Evolutionary conservation across 2,797 vertebrate species (phyloP), one percentile per base, ranked within the genome.

Genomic region (Tamandua tetradactyla): DNA sequence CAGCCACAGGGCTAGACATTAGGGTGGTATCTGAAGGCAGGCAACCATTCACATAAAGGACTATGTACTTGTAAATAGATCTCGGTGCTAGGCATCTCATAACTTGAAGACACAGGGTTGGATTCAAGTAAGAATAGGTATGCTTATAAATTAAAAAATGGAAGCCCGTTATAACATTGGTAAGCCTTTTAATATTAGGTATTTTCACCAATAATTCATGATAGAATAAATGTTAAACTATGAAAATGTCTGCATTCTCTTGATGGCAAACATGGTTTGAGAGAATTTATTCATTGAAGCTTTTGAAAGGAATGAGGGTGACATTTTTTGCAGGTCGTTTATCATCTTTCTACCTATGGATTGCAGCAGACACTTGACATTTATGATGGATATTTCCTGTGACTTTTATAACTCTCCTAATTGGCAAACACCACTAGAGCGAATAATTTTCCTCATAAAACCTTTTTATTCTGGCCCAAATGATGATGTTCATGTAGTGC

Each of bases 61-160:
- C 3, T 5, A 2, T 30, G 2, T 64, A 85, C 89, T 84, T 95
- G 12, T 87, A 57, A 74, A 57, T 59, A 90, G 84, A 37, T 42
- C 64, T 57, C 87, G 30, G n/a, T 85, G 40, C 35, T 92, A 89
- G 66, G 87, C 8, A 59, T 87, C 89, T 89, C 57, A 86, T 68
- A 82, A 88, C 49, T 86, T 15, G 79, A 32, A 84, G 83, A 75
- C 62, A 37, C 30, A 72, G 37, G 18, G 69, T 76, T 94, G 75
- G 55, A 68, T 20, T 71, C 30, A 20, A 55, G 25, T 11, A 92
- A 86, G 37, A 57, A 80, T 86, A 10, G 61, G 90, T 2, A 76
- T 80, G n/a, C 91, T 95, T 30, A 49, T 87, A 84, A 95, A 91
- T 95, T 94, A 87, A 93, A n/a, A 95, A 82, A 82, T 94, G 47